Evolutionary conservation across 2,113 vertebrate species (phyloP).

Genomic region (Irena cyanogastra): DNA sequence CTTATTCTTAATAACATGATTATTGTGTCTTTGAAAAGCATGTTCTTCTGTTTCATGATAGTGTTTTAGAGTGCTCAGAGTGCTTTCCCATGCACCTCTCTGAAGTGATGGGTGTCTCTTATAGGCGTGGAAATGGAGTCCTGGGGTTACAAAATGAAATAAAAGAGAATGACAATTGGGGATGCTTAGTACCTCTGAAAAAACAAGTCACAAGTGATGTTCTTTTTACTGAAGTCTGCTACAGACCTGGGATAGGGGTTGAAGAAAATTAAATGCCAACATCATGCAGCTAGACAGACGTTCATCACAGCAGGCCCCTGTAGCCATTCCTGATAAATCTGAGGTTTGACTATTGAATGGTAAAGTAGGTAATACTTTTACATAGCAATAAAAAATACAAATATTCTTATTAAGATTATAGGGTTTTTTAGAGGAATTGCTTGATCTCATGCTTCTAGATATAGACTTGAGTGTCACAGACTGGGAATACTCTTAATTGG

Average conservation of each 20-base stretch:
- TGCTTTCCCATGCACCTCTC: background rate
- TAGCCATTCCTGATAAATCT: background rate
- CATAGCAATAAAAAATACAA: background rate
- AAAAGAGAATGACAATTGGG: background rate
- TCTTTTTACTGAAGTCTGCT: background rate
- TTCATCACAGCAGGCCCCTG: background rate
- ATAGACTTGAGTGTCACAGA: background rate
- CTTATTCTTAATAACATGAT: background rate
- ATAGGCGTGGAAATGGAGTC: background rate
- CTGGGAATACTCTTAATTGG: background rate
- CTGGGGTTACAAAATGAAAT: background rate
- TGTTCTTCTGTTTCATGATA: background rate
- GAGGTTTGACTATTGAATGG: background rate
- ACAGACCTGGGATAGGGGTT: background rate
- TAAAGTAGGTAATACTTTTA: background rate
- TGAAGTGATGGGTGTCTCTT: background rate
- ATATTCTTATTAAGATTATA: background rate
- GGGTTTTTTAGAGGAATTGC: background rate
- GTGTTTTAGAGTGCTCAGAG: background rate
- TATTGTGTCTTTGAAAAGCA: background rate
- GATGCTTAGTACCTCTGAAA: background rate
- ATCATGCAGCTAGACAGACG: accelerated
- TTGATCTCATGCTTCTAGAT: background rate
- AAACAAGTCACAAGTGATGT: background rate
- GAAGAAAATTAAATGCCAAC: background rate